Percentiles rank a stretch among this genome's conserved stretches.
Evolutionary conservation across 2,888 invertebrate species (phyloP).

Genomic region (Deilephila porcellus): DNA sequence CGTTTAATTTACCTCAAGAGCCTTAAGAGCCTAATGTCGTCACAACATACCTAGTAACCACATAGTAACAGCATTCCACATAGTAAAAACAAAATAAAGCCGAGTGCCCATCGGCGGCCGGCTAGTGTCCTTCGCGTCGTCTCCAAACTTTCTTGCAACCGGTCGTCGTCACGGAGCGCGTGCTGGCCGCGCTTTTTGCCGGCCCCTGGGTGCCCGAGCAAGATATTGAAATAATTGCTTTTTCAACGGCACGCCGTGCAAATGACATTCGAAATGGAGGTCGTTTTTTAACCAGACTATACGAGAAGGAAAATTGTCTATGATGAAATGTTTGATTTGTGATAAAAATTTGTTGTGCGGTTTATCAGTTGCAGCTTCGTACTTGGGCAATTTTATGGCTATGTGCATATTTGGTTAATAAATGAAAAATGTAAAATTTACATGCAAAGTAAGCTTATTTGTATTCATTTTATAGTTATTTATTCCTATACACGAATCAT

Average conservation of each 20-base stretch:
- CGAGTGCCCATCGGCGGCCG: conserved; percentile 14
- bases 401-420: neutral
- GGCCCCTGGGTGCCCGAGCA: conserved; percentile 68
- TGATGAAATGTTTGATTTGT: conserved; percentile 75
- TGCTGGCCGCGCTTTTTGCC: conserved; percentile 76
- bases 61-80: neutral
- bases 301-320: conserved; percentile 77
- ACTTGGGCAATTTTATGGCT: neutral
- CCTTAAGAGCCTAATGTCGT: neutral
- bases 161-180: conserved; percentile 73
- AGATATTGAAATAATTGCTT: conserved; percentile 84
- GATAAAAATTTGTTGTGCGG: conserved; percentile 28
- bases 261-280: conserved; percentile 85
- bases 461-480: too few relatives aligned
- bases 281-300: conserved; percentile 74
- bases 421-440: neutral
- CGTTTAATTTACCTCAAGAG: too few relatives aligned
- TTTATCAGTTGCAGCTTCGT: neutral
- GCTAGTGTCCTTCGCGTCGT: conserved; percentile 65
- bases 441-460: too few relatives aligned
- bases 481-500: too few relatives aligned
- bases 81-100: neutral
- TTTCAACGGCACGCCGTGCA: conserved; percentile 83
- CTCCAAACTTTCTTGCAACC: conserved; percentile 72
- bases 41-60: neutral